Evolutionary conservation across 1,140 invertebrate species (phyloP).

Genomic region (Caerostris darwini): DNA sequence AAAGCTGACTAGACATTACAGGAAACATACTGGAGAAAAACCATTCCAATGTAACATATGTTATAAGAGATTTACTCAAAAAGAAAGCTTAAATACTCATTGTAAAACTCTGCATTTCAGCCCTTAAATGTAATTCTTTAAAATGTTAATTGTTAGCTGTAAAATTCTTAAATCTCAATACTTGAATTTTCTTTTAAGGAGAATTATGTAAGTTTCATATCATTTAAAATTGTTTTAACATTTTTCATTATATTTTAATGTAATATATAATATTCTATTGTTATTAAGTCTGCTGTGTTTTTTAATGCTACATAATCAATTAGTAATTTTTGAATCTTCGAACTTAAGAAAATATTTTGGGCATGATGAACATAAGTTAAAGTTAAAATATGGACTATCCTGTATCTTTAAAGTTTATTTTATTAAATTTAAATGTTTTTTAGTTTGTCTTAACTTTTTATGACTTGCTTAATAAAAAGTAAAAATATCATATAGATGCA

Average conservation of each 20-base stretch:
- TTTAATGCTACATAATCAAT: neutral
- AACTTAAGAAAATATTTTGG: no score
- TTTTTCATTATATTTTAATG: neutral
- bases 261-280: neutral
- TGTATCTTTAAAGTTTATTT: no score
- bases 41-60: constrained; percentile 33
- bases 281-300: neutral
- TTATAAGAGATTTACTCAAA: constrained; percentile 1
- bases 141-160: neutral
- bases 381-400: no score
- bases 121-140: neutral
- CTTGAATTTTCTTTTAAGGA: neutral
- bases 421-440: no score
- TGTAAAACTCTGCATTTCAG: neutral
- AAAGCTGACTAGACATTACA: constrained; percentile 28
- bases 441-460: no score
- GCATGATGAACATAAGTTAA: no score
- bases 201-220: neutral
- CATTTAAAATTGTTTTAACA: no score
- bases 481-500: no score
- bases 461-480: no score
- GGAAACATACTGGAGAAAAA: constrained; percentile 36
- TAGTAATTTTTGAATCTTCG: neutral
- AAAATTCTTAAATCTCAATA: neutral
- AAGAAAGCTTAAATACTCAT: constrained; percentile 44